Evolutionary conservation across 2,113 vertebrate species (phyloP).

Genomic region (Hucho hucho): DNA sequence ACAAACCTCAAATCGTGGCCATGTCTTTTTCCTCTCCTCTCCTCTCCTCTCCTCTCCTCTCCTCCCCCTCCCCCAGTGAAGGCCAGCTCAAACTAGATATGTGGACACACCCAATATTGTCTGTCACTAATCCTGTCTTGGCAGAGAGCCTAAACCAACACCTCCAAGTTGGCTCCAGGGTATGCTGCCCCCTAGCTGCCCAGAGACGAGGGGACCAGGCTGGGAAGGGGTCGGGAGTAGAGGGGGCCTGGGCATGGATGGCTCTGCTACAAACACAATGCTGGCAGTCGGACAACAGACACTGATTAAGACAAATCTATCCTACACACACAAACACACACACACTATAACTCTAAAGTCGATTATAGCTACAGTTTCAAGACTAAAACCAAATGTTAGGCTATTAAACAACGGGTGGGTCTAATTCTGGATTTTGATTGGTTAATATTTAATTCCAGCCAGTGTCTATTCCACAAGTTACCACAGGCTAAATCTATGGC

Average conservation of each 20-base stretch:
- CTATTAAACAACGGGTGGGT: too few relatives aligned
- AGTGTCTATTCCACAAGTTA: too few relatives aligned
- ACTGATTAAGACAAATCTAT: conserved; percentile 63
- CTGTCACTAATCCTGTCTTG: conserved; percentile 63
- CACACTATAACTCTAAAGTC: neutral
- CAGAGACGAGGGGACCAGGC: conserved; percentile 69
- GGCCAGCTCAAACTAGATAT: conserved; percentile 4
- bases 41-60: too few relatives aligned
- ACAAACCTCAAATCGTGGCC: too few relatives aligned
- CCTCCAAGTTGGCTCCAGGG: conserved; percentile 56
- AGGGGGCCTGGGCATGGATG: conserved; percentile 58
- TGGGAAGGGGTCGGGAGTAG: conserved; percentile 59
- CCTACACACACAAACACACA: conserved; percentile 34
- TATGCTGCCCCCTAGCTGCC: conserved; percentile 66
- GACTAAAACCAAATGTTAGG: too few relatives aligned
- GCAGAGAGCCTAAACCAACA: conserved; percentile 55
- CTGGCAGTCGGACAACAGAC: conserved; percentile 71
- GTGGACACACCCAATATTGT: conserved; percentile 38
- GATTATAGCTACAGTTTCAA: neutral
- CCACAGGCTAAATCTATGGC: too few relatives aligned
- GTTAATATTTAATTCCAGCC: too few relatives aligned
- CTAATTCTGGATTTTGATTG: too few relatives aligned
- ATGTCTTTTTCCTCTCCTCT: too few relatives aligned
- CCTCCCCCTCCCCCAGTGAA: neutral
- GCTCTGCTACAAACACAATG: conserved; percentile 74